Base-by-base conservation (phyloP, 2,797 vertebrate species). In the Mastacembelus armatus region DNA sequence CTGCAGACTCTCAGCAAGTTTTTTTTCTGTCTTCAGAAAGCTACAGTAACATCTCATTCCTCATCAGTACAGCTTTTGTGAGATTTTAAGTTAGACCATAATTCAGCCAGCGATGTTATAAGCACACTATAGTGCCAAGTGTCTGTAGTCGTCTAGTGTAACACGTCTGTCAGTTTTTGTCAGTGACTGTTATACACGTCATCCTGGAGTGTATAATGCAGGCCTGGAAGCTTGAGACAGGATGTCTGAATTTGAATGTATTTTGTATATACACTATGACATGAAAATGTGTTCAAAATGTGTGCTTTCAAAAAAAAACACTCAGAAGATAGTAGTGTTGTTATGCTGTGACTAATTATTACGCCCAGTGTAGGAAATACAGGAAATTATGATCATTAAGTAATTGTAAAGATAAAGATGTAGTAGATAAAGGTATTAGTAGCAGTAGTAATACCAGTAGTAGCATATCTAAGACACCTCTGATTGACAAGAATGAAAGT, bases 191-290 rank as follows among this genome's bases (percentile, higher is more conserved):
- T 42, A 18, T 2, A 39, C 10, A 42, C 3, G n/a, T n/a, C n/a
- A n/a, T n/a, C n/a, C n/a, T n/a, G n/a, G n/a, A n/a, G n/a, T n/a
- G n/a, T n/a, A n/a, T n/a, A n/a, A n/a, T n/a, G n/a, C n/a, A n/a
- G n/a, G n/a, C n/a, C n/a, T n/a, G n/a, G n/a, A n/a, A n/a, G n/a
- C n/a, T n/a, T n/a, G n/a, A n/a, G n/a, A n/a, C n/a, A n/a, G 39
- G 11, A n/a, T 36, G 10, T 2, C 50, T 38, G 19, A 18, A 63
- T 76, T 59, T 57, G 39, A 76, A 55, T 45, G 4, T 4, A 74
- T 14, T 26, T 64, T 51, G 24, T 44, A 22, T 55, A 49, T 15
- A 71, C 35, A 38, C 16, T 39, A n/a, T 61, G 27, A 36, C 11
- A 35, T 5, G 52, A 19, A 7, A 5, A 49, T 22, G 2, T 4